Evolutionary conservation across 2,888 invertebrate species (phyloP).

Genomic region (Chirona hameri): DNA sequence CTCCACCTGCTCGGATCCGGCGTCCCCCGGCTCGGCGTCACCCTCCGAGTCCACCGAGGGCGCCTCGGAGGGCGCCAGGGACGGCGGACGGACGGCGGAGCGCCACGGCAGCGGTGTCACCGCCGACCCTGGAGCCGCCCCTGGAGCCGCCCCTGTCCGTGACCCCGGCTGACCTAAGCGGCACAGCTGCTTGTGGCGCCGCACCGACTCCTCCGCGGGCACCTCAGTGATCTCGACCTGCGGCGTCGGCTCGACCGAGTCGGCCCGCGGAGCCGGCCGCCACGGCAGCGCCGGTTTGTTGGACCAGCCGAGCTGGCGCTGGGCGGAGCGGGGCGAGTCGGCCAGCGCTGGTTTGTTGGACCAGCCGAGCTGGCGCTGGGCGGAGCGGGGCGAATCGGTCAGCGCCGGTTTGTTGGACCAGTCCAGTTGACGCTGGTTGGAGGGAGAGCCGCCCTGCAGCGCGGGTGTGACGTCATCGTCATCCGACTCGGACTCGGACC

Average conservation of each 20-base stretch:
- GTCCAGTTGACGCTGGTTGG: background rate
- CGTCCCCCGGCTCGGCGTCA: background rate
- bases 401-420: background rate
- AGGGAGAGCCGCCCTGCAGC: background rate
- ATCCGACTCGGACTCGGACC: slow-evolving; percentile 1
- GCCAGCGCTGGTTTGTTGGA: background rate
- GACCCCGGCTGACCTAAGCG: too few relatives aligned
- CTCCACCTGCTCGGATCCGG: background rate
- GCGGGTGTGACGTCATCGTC: background rate
- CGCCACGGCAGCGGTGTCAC: too few relatives aligned
- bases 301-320: background rate
- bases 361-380: background rate
- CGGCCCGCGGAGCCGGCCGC: background rate
- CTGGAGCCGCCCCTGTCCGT: too few relatives aligned
- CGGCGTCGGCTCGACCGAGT: background rate
- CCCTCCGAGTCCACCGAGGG: background rate
- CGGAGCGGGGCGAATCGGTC: background rate
- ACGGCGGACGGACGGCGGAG: background rate
- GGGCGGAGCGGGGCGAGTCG: background rate
- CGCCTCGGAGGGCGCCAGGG: background rate
- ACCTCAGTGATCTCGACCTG: background rate
- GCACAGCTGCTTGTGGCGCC: too few relatives aligned
- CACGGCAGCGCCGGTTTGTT: background rate
- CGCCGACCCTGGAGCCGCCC: too few relatives aligned
- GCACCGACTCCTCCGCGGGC: background rate